Evolutionary conservation across 1,140 invertebrate genomes (phyloP).

Genomic region (Ectropis grisescens): DNA sequence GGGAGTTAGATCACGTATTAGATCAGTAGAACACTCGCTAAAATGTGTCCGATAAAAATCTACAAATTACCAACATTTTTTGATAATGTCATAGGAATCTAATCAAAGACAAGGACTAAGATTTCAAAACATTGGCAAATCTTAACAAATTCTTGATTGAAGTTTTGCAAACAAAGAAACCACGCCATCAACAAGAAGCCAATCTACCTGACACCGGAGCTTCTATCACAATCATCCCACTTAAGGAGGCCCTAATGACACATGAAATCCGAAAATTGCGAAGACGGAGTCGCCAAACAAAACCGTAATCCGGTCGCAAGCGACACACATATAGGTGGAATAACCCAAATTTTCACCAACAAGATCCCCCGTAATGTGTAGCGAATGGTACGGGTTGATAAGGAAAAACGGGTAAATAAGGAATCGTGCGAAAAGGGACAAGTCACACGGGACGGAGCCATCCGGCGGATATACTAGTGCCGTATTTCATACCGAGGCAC

Average conservation of each 20-base stretch:
- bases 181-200: no score
- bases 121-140: no score
- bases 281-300: conserved; percentile 19
- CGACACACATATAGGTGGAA: conserved; percentile 18
- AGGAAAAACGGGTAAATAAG: conserved; percentile 62
- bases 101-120: no score
- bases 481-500: conserved; percentile 22
- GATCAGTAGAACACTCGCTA: no score
- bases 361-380: conserved; percentile 43
- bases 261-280: conserved; percentile 17
- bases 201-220: no score
- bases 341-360: conserved; percentile 31
- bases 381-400: conserved; percentile 52
- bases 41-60: no score
- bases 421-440: conserved; percentile 39
- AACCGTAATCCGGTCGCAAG: conserved; percentile 24
- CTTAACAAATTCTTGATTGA: no score
- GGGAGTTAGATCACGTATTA: no score
- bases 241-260: conserved; percentile 9
- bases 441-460: conserved; percentile 17
- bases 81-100: no score
- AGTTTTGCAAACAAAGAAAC: no score
- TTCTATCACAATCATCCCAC: no score
- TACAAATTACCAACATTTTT: no score
- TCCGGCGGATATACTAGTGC: conserved; percentile 34